Conservation (phyloP, 2,888 invertebrate species). For the Nasonovia ribisnigri region DNA sequence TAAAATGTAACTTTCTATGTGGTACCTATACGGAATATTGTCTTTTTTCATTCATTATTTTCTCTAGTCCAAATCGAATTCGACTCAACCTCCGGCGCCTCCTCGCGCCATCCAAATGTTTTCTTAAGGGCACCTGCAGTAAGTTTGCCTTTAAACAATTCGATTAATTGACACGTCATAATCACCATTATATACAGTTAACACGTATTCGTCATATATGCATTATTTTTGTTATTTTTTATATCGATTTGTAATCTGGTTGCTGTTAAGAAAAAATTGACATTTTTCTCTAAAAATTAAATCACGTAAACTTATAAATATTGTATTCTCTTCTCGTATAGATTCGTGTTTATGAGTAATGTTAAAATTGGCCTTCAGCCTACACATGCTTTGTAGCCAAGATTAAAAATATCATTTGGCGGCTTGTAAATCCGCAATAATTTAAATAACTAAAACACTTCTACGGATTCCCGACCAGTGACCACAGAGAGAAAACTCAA, state of each 20-base stretch:
- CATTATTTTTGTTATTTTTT: not conserved
- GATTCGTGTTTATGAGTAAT: constrained; percentile 19
- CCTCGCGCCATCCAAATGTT: constrained; percentile 9
- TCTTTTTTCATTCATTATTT: constrained; percentile 33
- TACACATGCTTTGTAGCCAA: constrained; percentile 35
- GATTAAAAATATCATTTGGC: constrained; percentile 61
- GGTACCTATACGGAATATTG: constrained; percentile 33
- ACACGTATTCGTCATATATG: not conserved
- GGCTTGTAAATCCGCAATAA: constrained; percentile 45
- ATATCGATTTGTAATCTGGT: not conserved
- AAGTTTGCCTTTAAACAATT: constrained; percentile 45
- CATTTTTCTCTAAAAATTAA: not conserved
- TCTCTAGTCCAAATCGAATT: constrained; percentile 57
- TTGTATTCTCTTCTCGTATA: not conserved
- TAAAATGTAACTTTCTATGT: constrained; percentile 56
- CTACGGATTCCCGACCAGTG: not conserved
- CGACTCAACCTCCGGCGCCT: constrained; percentile 43
- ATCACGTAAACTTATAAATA: not conserved
- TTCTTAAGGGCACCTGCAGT: constrained; percentile 1
- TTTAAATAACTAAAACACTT: constrained; percentile 36
- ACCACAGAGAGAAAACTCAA: not conserved
- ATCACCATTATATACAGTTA: not conserved
- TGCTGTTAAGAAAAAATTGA: not conserved
- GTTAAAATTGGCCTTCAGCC: constrained; percentile 59
- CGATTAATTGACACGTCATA: constrained; percentile 16